Base-by-base conservation (phyloP, 2,113 vertebrate species). In the Strix uralensis region DNA sequence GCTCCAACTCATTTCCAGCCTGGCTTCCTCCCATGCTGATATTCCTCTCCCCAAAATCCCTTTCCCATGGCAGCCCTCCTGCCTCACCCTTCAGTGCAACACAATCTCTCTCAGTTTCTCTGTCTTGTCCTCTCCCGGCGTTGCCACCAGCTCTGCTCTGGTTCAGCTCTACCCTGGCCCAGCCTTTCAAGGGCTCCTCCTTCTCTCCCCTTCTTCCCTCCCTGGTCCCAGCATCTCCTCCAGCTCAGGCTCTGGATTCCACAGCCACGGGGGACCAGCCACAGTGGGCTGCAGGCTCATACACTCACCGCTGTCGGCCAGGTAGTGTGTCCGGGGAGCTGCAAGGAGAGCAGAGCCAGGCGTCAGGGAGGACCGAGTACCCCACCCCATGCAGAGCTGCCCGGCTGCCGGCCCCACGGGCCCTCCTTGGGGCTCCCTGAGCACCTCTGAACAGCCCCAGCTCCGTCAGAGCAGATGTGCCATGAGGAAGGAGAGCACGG, bases 301-400 rank as follows among this genome's bases (percentile, higher is more conserved):
- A 51, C 65, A 98, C 99, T 97, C 98, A 99, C 99, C 99, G 5
- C 98, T 99, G 94, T 99, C 99, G 2, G 98, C 97, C 91, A 98
- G 98, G 98, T 99, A 99, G 85, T 99, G 99, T 5, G 97, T 98
- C 42, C 98, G 98, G 54, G 99, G 99, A 97, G 99, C 99, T 99
- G 98, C 90, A 98, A 96, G 54, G 86, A 84, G 86, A 98, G 93
- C 87, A 97, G 49, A 96, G 81, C 42, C 0, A 0, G 8, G 67
- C 1, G 14, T 97, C 87, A 96, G 78, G 30, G 38, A 38, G 51
- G 32, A 49, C 25, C 1, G 0, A 40, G 59, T 3, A 2, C 32
- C 82, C 59, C n/a, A 2, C 0, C 5, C 55, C 52, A 7, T 0
- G 15, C 77, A 84, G n/a, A 59, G 9, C 25, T 62, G 54, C 90